phyloP scores from a whole-genome alignment of 1,140 invertebrate genomes.

The Melipona quadrifasciata region DNA sequence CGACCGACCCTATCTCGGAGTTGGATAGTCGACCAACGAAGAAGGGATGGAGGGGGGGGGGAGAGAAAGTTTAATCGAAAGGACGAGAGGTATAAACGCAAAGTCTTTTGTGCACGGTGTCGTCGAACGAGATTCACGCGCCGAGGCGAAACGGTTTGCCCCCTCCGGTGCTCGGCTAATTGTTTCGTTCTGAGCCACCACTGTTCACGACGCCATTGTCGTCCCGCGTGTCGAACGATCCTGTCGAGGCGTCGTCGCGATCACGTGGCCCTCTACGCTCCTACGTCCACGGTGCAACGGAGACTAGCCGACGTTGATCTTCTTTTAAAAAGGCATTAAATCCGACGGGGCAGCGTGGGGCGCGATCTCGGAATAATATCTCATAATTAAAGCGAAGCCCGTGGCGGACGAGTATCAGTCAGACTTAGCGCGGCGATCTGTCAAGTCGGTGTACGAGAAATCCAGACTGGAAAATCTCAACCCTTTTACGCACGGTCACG shows the following conservation, averaged over 20 bases:
- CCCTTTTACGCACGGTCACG: conserved; percentile 80
- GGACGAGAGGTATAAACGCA: conserved; percentile 47
- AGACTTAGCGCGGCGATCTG: conserved; percentile 80
- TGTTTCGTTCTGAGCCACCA: conserved; percentile 62
- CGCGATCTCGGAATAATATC: conserved; percentile 80
- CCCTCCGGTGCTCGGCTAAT: conserved; percentile 54
- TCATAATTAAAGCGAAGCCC: conserved; percentile 81
- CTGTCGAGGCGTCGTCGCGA: conserved; percentile 21
- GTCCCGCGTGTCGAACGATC: conserved; percentile 18
- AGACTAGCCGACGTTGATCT: conserved; percentile 55
- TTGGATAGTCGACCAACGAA: background rate
- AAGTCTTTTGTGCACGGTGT: conserved; percentile 38
- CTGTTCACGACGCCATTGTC: conserved; percentile 47
- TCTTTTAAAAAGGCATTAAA: conserved; percentile 77
- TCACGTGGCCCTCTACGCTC: background rate
- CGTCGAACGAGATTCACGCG: conserved; percentile 24
- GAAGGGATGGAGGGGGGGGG: background rate
- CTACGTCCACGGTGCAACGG: background rate
- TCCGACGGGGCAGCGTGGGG: conserved; percentile 62
- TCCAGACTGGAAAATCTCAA: conserved; percentile 79
- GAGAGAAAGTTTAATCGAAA: conserved; percentile 37
- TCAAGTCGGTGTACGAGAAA: conserved; percentile 72
- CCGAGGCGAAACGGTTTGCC: conserved; percentile 16
- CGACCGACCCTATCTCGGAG: background rate
- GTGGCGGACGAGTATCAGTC: conserved; percentile 78